Conservation (phyloP, 2,797 vertebrate genomes). For the Thamnophis elegans region DNA sequence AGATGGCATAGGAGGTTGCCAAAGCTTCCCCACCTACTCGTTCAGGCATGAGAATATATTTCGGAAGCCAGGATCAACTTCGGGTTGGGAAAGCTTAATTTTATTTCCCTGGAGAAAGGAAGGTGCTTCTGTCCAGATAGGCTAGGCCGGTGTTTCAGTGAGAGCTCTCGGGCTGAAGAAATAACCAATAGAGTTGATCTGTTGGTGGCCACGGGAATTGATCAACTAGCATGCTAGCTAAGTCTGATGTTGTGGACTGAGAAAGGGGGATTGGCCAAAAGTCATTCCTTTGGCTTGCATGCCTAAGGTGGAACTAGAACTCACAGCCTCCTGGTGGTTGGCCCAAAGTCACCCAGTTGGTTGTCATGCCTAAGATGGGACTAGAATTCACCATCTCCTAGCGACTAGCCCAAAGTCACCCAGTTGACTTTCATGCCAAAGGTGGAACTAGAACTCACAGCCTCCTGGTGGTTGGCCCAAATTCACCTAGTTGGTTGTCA, state of each 20-base stretch:
- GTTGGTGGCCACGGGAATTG: not conserved
- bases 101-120: not conserved
- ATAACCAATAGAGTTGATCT: not conserved
- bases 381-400: no score
- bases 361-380: no score
- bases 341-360: no score
- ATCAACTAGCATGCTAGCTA: no score
- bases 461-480: not conserved
- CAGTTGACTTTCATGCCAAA: not conserved
- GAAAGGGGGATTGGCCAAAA: not conserved
- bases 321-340: no score
- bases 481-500: not conserved
- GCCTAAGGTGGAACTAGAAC: no score
- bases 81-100: not conserved
- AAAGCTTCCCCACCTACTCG: slow-evolving; percentile 24
- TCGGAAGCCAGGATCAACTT: not conserved
- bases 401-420: no score
- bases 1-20: not conserved
- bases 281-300: no score
- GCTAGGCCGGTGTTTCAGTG: not conserved
- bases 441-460: not conserved
- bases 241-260: not conserved
- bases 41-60: not conserved
- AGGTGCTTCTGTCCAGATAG: not conserved
- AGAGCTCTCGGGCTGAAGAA: not conserved